Conservation (phyloP, 2,113 vertebrate species). For the Solea solea region DNA sequence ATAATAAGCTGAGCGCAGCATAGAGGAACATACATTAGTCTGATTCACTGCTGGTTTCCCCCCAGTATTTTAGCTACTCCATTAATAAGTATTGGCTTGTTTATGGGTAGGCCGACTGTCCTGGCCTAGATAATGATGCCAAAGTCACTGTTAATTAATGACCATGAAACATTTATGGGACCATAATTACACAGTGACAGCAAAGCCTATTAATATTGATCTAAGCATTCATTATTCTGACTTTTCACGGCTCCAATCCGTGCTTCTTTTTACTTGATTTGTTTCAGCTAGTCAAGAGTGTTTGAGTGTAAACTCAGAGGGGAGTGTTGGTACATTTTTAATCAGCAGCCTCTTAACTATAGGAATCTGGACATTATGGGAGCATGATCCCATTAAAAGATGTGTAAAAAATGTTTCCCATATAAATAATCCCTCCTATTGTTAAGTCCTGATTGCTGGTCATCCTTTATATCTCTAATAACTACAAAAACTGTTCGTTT, state of each 20-base stretch:
- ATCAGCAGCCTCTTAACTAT: not conserved
- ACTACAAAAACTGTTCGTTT: too few species aligned
- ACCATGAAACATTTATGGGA: slow-evolving; percentile 75
- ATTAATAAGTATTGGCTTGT: slow-evolving; percentile 77
- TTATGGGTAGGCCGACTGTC: slow-evolving; percentile 55
- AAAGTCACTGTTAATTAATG: slow-evolving; percentile 78
- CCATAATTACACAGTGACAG: slow-evolving; percentile 65
- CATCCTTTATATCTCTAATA: too few species aligned
- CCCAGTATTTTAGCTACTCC: slow-evolving; percentile 55
- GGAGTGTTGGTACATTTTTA: not conserved
- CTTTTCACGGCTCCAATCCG: slow-evolving; percentile 49
- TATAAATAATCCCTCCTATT: too few species aligned
- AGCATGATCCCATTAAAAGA: too few species aligned
- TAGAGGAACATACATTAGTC: slow-evolving; percentile 37
- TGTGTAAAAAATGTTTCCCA: too few species aligned
- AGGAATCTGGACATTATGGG: too few species aligned
- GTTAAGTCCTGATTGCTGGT: too few species aligned
- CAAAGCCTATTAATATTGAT: slow-evolving; percentile 75
- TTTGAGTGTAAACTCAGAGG: slow-evolving; percentile 11
- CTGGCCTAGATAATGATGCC: slow-evolving; percentile 74
- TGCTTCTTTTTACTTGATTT: slow-evolving; percentile 33
- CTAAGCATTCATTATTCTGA: slow-evolving; percentile 56
- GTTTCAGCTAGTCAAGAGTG: slow-evolving; percentile 16
- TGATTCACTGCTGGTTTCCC: slow-evolving; percentile 54
- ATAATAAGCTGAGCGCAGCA: slow-evolving; percentile 41